A percentile compares a stretch with the other conserved stretches of the same genome.
These are phyloP conservation scores for Globodera ellingtonae DNA, from an alignment of 1,140 invertebrate species.

Conservation along the genomic window DNA sequence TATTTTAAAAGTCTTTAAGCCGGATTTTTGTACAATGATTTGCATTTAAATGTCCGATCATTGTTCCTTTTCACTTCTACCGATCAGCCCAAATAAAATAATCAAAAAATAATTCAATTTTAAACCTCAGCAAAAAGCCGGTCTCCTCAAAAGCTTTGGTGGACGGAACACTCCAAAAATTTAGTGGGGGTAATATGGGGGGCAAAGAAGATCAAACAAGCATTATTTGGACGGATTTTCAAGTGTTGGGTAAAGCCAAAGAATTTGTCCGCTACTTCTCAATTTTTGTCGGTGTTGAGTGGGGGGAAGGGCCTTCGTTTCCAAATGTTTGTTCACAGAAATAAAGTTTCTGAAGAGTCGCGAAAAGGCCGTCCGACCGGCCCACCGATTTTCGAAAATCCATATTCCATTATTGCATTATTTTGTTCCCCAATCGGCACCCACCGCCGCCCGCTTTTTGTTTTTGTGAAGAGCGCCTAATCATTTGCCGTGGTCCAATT, in stretches of 20 bases:
- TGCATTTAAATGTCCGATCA: no score
- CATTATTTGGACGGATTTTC: slow-evolving; percentile 5
- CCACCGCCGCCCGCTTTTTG: neutral
- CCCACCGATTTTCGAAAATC: neutral
- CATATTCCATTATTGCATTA: neutral
- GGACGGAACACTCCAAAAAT: neutral
- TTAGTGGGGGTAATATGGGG: neutral
- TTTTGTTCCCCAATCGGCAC: neutral
- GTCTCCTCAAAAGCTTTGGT: neutral
- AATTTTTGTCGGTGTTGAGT: neutral
- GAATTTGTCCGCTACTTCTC: neutral
- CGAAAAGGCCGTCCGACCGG: neutral
- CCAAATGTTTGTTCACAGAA: neutral
- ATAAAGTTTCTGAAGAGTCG: neutral
- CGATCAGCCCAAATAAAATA: neutral
- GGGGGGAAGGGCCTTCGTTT: neutral
- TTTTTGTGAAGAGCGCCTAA: neutral
- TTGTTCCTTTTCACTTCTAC: no score
- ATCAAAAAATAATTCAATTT: neutral
- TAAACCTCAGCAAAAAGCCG: neutral
- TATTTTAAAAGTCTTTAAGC: no score
- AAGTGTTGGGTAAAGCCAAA: neutral
- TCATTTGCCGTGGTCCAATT: neutral
- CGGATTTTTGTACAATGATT: no score
- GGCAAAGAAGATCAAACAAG: neutral